Conservation (phyloP, 2,888 invertebrate species). For the Exocentrus adspersus region DNA sequence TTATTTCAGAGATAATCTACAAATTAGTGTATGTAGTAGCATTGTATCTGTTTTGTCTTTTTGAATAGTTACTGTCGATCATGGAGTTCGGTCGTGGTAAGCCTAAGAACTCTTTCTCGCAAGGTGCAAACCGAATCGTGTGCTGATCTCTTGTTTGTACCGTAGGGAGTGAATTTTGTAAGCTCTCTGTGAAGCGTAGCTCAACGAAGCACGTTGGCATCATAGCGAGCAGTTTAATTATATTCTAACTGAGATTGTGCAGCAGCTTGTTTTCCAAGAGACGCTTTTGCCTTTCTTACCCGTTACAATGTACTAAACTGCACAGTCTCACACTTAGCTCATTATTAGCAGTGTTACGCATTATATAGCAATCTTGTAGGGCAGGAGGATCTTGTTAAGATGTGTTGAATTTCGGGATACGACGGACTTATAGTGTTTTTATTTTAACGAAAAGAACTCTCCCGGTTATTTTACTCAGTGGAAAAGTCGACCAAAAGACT, state of each 20-base stretch:
- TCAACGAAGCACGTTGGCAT: constrained; percentile 13
- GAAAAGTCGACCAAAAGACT: constrained; percentile 17
- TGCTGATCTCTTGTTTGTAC: neutral
- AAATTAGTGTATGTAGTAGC: constrained; percentile 27
- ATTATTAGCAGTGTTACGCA: constrained; percentile 43
- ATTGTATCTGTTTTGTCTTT: constrained; percentile 29
- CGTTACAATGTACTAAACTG: constrained; percentile 16
- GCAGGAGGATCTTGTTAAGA: constrained; percentile 30
- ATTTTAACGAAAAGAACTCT: constrained; percentile 25
- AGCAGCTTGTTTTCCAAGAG: constrained; percentile 20
- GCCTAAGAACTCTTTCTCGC: neutral
- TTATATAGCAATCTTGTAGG: constrained; percentile 46
- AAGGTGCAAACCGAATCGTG: neutral
- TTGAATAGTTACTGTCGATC: constrained; percentile 21
- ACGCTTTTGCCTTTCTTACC: constrained; percentile 26
- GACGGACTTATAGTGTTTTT: constrained; percentile 28
- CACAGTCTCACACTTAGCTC: constrained; percentile 44
- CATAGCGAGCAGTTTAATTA: neutral
- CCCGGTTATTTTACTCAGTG: constrained; percentile 23
- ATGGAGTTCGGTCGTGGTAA: neutral
- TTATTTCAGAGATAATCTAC: constrained; percentile 25
- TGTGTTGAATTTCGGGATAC: constrained; percentile 28
- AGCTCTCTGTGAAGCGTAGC: constrained; percentile 21
- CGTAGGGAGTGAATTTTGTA: neutral
- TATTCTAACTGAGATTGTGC: constrained; percentile 29